Percentiles rank a stretch among this genome's conserved stretches.
phyloP scores from a whole-genome alignment of 2,797 vertebrate species.

The Rhinella marina region DNA sequence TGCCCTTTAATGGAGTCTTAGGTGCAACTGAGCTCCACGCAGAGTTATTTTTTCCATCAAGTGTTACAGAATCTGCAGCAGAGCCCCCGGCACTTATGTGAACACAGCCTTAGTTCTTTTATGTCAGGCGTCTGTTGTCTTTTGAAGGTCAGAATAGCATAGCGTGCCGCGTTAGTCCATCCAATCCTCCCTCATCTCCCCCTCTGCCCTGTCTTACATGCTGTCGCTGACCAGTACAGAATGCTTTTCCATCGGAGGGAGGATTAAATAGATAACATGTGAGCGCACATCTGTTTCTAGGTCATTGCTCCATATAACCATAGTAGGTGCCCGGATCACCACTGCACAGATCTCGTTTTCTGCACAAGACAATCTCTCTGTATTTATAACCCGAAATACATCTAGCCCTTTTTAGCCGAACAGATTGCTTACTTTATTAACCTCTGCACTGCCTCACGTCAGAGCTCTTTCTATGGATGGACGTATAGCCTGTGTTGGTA shows the following conservation, averaged over 20 bases:
- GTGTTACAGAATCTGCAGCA: too few relatives aligned
- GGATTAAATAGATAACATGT: conserved; percentile 15
- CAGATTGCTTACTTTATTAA: background rate
- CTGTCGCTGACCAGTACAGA: background rate
- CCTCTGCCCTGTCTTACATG: too few relatives aligned
- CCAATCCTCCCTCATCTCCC: too few relatives aligned
- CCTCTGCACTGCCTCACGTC: background rate
- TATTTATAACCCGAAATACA: conserved; percentile 1
- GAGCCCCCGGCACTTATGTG: too few relatives aligned
- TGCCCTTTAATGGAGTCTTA: too few relatives aligned
- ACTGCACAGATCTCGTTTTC: background rate
- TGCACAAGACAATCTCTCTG: conserved; percentile 1
- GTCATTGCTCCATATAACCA: conserved; percentile 21
- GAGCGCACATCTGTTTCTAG: conserved; percentile 32
- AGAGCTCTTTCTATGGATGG: background rate
- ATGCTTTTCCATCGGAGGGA: background rate
- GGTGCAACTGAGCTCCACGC: too few relatives aligned
- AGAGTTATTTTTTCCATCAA: too few relatives aligned
- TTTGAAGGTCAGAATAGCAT: too few relatives aligned
- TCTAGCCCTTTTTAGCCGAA: background rate
- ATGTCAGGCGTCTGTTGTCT: too few relatives aligned
- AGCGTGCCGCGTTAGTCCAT: too few relatives aligned
- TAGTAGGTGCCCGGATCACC: background rate
- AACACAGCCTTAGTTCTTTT: too few relatives aligned
- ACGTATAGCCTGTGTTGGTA: background rate